These are phyloP conservation scores for Brassicogethes aeneus DNA, from an alignment of 2,888 invertebrate genomes.

Conservation along the genomic window DNA sequence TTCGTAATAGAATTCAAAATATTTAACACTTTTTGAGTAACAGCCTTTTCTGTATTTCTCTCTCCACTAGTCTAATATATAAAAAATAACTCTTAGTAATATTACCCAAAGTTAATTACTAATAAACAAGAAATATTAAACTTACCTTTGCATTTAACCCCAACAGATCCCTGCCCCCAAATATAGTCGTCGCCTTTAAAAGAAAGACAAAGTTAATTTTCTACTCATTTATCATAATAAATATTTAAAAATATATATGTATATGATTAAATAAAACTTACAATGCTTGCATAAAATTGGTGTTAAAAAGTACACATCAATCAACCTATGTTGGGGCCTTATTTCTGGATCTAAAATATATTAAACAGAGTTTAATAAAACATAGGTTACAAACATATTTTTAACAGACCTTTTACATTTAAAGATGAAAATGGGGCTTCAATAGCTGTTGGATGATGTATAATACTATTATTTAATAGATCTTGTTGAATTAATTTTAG, in stretches of 20 bases:
- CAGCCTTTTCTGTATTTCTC: too few relatives aligned
- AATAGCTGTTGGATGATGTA: too few relatives aligned
- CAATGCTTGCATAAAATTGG: slow-evolving; percentile 48
- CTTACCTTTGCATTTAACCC: slow-evolving; percentile 54
- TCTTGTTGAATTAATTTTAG: slow-evolving; percentile 9
- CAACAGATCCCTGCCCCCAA: slow-evolving; percentile 52
- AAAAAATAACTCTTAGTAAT: too few relatives aligned
- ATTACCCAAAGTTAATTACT: too few relatives aligned
- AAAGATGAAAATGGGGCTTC: too few relatives aligned
- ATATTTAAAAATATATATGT: slow-evolving; percentile 3
- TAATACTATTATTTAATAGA: too few relatives aligned
- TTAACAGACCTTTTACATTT: too few relatives aligned
- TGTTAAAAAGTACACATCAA: slow-evolving; percentile 44
- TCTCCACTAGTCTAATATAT: too few relatives aligned
- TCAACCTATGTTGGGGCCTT: slow-evolving; percentile 37
- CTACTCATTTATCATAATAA: too few relatives aligned
- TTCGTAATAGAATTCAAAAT: too few relatives aligned
- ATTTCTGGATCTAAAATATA: slow-evolving; percentile 22
- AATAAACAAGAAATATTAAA: too few relatives aligned
- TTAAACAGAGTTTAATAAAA: slow-evolving; percentile 3
- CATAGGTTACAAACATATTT: slow-evolving; percentile 1
- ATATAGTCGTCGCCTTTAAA: slow-evolving; percentile 51
- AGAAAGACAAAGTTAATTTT: slow-evolving; percentile 9
- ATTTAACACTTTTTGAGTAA: too few relatives aligned
- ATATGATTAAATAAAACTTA: slow-evolving; percentile 35